phyloP scores from a whole-genome alignment of 2,113 vertebrate species.

The Siniperca knerii region DNA sequence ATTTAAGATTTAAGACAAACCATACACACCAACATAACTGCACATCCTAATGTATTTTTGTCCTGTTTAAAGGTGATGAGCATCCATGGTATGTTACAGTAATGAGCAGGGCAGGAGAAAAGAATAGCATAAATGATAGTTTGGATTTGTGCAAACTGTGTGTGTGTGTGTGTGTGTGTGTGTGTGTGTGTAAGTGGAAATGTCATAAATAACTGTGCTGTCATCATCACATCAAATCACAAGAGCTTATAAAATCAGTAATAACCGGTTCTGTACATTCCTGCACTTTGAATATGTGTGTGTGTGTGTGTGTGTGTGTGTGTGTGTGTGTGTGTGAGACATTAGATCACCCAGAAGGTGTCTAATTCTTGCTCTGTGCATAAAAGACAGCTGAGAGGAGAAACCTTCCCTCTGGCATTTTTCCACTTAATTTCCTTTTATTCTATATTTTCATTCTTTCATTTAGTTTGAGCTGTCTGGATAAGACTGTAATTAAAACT shows the following conservation, averaged over 20 bases:
- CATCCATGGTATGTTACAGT: slow-evolving; percentile 31
- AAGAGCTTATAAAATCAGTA: slow-evolving; percentile 60
- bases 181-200: slow-evolving; percentile 27
- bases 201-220: slow-evolving; percentile 40
- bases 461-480: too few species aligned
- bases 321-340: slow-evolving; percentile 4
- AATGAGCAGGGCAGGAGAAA: slow-evolving; percentile 9
- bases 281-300: slow-evolving; percentile 16
- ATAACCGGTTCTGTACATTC: slow-evolving; percentile 55
- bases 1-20: neutral
- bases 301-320: slow-evolving; percentile 21
- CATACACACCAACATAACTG: neutral
- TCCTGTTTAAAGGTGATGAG: slow-evolving; percentile 14
- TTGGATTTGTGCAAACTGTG: slow-evolving; percentile 12
- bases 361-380: slow-evolving; percentile 20
- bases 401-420: neutral
- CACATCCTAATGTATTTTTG: slow-evolving; percentile 1
- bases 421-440: neutral
- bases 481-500: too few species aligned
- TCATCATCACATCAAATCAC: slow-evolving; percentile 42
- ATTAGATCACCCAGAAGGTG: slow-evolving; percentile 32
- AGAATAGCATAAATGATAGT: slow-evolving; percentile 40
- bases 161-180: slow-evolving; percentile 14
- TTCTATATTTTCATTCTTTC: neutral
- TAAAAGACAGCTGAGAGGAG: neutral